Base-by-base conservation (phyloP, 2,888 invertebrate species). In the Stratiomys singularior region DNA sequence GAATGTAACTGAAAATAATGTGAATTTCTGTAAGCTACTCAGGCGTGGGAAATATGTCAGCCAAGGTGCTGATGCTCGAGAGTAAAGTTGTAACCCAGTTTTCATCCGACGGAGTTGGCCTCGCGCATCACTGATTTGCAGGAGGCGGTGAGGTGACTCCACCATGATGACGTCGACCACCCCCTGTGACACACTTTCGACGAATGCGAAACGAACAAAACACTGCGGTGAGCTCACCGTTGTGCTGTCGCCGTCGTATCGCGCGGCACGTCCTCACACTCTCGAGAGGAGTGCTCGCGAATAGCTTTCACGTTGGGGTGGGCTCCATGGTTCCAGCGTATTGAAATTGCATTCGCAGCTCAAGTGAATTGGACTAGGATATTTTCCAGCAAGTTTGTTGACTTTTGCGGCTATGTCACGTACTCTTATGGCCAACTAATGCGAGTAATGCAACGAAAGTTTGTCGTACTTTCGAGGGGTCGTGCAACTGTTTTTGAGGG, bases 11-110 rank as follows among this genome's bases (percentile, higher is more conserved):
- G 13, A 44, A 44, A 44, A 13, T 13, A 44, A 44, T 9, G 13
- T 44, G 7, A 44, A 44, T 44, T 44, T 44, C 9, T 13, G 44
- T 44, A 44, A 44, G 9, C 47, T 18, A 25, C 46, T 69, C 69
- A 46, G 27, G 67, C 44, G 23, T 47, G 69, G 37, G 25, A 69
- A 69, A 69, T 25, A 13, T 21, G 69, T 47, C 69, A 30, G 7
- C 27, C n/a, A 46, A 9, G 69, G 46, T 69, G 69, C 25, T 46
- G 69, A 47, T 46, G 47, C 23, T 30, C 60, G 52, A 28, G 56
- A 58, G 74, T 74, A 74, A 74, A 74, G 60, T 74, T 74, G 74
- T 74, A 74, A 74, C 74, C 74, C 74, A 74, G 44, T 74, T 74
- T 47, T 74, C 60, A 18, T 56, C 7, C 25, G 56, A 30, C n/a